Evolutionary conservation across 2,113 vertebrate species (phyloP), one percentile per base, ranked within the genome.

Genomic region (Mionectes macconnelli): DNA sequence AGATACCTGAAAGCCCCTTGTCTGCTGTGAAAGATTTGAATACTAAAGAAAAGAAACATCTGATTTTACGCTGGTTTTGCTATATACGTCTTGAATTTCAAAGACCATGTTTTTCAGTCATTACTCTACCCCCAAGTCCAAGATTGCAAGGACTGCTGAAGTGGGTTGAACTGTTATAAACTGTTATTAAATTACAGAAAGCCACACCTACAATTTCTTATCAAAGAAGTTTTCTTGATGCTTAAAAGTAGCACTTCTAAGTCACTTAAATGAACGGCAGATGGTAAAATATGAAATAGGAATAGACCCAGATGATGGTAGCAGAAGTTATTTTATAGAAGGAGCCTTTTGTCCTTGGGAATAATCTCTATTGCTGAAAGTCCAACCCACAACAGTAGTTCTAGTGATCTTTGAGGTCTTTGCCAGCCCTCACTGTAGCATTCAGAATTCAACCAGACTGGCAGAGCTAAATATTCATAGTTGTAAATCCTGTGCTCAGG

Each of bases 401-500:
- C 22, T 15, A 62, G 37, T 1, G 4, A 67, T 24, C 47, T 45
- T 52, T 67, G 39, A 40, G 53, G 30, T 11, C n/a, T 69, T 45
- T 42, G 52, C 39, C 42, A 70, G 52, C 17, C 35, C 39, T 68
- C 52, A 42, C n/a, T 21, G 25, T 0, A 68, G n/a, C 42, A 40
- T 44, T 64, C 19, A 53, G 40, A 81, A 42, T 4, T 19, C 37
- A 6, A 40, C 0, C 0, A 19, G 24, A 56, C n/a, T 4, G 50
- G n/a, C 33, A 73, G 37, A 77, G 13, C 7, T 85, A 63, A 77
- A 81, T 15, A 74, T 0, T 1, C 24, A n/a, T 1, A 2, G 31
- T 39, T 87, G 22, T 23, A 93, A 87, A 82, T 75, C 56, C 14
- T 3, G 2, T 68, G 42, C 52, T 55, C 44, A 79, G 40, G 31